Evolutionary conservation across 2,113 vertebrate genomes (phyloP), one percentile per base, ranked within the genome.

Genomic region (Donacobius atricapilla): DNA sequence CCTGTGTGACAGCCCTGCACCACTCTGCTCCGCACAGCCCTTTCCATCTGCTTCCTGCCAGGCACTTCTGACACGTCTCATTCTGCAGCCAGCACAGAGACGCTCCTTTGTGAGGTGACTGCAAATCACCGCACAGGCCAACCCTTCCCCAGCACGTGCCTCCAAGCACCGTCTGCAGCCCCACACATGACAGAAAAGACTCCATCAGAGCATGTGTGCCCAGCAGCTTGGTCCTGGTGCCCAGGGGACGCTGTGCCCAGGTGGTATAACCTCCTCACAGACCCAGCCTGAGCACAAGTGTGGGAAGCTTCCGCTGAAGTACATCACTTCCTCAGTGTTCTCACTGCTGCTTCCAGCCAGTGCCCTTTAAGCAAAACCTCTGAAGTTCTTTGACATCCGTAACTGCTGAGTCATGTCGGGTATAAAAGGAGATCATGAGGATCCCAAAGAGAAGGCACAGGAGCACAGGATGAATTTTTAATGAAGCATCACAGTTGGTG

Each of bases 151-250:
- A 2, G 51, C 70, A 84, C 9, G 11, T 51, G 77, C 72, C 91
- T 63, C 10, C 16, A 9, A 81, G 54, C 68, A 35, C 45, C 14
- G 9, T 7, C 72, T 45, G 56, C 51, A n/a, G 84, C 57, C 22
- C 68, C 8, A 13, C 1, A 4, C 24, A 12, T 0, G 23, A 11
- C 60, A 47, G 65, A 13, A 23, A 39, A 37, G 37, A 31, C 15
- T 31, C 48, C 1, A 6, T 16, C 1, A 15, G 10, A 44, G 42
- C 1, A 0, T 0, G 13, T 2, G 24, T 11, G 60, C 69, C 3
- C 3, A 28, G 44, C 35, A 81, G 58, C 40, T 28, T 7, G 13
- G 13, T 1, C 35, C 79, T 10, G 65, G 35, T 18, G 19, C 51
- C 64, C 1, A 9, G 4, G 28, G 81, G 65, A 58, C 9, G 6